Percentiles rank a stretch among this genome's conserved stretches.
phyloP scores from a whole-genome alignment of 2,113 vertebrate genomes.

The Sinosuthora webbiana region DNA sequence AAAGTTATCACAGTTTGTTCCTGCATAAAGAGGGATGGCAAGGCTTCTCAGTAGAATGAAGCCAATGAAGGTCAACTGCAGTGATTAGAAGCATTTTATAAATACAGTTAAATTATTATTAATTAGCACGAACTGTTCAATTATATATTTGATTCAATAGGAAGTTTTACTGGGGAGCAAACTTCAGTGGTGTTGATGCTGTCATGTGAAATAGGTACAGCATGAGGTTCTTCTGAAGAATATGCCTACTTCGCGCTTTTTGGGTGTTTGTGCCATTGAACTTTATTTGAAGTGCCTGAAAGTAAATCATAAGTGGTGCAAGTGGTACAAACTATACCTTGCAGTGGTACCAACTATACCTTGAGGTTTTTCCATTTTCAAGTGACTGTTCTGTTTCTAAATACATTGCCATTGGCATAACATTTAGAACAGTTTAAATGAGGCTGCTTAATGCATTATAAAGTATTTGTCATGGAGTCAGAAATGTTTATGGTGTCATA shows the following conservation, averaged over 20 bases:
- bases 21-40: background rate
- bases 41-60: background rate
- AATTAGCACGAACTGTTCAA: background rate
- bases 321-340: background rate
- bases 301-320: background rate
- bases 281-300: background rate
- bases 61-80: background rate
- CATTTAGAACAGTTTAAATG: background rate
- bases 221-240: background rate
- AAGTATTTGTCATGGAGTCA: conserved; percentile 25
- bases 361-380: background rate
- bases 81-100: background rate
- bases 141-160: background rate
- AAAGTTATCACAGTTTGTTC: background rate
- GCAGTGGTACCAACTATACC: background rate
- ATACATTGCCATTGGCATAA: background rate
- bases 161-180: background rate
- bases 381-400: background rate
- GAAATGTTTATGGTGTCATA: conserved; percentile 49
- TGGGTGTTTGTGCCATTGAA: background rate
- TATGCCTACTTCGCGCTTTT: background rate
- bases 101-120: background rate
- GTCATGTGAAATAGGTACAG: background rate
- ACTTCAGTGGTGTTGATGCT: background rate
- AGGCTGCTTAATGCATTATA: conserved; percentile 15